Evolutionary conservation across 2,888 invertebrate species (phyloP).

Genomic region (Epinotia nisella): DNA sequence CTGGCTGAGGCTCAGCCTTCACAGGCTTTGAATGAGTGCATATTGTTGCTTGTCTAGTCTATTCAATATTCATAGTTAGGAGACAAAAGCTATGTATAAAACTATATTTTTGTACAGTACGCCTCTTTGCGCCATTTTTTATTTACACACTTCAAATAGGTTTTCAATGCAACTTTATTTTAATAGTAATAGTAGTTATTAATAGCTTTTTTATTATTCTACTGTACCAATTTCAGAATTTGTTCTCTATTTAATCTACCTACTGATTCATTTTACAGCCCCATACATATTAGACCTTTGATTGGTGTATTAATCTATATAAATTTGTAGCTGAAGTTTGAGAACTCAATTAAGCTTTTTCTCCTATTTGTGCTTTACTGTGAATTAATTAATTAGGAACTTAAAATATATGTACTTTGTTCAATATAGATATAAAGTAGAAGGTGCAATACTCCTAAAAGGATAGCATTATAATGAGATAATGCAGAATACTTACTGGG

Average conservation of each 20-base stretch:
- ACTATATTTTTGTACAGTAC: not conserved
- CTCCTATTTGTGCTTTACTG: slow-evolving; percentile 10
- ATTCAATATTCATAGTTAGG: slow-evolving; percentile 8
- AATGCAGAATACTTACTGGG: slow-evolving; percentile 1
- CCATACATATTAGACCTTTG: not conserved
- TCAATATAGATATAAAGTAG: slow-evolving; percentile 6
- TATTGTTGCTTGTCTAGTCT: slow-evolving; percentile 32
- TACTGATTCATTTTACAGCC: not conserved
- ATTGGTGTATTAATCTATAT: not conserved
- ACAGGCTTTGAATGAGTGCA: not conserved
- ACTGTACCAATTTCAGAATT: not conserved
- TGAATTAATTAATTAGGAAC: slow-evolving; percentile 17
- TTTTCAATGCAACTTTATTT: not conserved
- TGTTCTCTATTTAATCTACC: not conserved
- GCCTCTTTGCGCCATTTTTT: slow-evolving; percentile 2
- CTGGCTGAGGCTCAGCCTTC: not conserved
- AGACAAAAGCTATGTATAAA: slow-evolving; percentile 10
- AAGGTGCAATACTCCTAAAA: slow-evolving; percentile 38
- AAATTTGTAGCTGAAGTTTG: not conserved
- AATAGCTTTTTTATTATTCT: not conserved
- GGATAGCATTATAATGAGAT: slow-evolving; percentile 16
- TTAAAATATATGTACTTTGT: slow-evolving; percentile 12
- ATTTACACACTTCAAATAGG: not conserved
- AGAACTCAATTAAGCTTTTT: not conserved
- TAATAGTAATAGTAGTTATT: not conserved